A percentile compares a stretch with the other conserved stretches of the same genome.
Evolutionary conservation across 2,888 invertebrate genomes (phyloP).

Genomic region (Sarcophaga caerulescens): DNA sequence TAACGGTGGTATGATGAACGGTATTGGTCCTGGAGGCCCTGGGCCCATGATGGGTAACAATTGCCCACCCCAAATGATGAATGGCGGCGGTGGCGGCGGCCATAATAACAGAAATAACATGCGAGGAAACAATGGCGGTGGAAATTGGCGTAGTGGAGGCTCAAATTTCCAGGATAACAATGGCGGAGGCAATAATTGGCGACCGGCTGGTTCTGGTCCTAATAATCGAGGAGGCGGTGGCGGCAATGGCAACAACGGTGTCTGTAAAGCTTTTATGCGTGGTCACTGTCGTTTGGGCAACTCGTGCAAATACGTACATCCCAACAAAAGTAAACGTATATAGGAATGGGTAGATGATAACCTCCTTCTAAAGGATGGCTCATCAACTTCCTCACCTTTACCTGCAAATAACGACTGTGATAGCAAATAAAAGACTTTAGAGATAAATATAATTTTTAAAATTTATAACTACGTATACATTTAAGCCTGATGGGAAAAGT

Average conservation of each 20-base stretch:
- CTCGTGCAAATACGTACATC: slow-evolving; percentile 92
- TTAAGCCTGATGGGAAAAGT: slow-evolving; percentile 46
- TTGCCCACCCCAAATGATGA: slow-evolving; percentile 76
- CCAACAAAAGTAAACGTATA: slow-evolving; percentile 79
- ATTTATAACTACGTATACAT: slow-evolving; percentile 40
- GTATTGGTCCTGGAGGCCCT: slow-evolving; percentile 58
- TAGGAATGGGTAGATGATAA: slow-evolving; percentile 76
- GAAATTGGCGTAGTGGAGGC: slow-evolving; percentile 79
- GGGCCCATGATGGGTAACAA: slow-evolving; percentile 69
- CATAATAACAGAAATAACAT: slow-evolving; percentile 74
- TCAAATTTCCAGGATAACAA: slow-evolving; percentile 76
- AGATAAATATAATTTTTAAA: slow-evolving; percentile 30
- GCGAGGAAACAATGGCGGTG: slow-evolving; percentile 73
- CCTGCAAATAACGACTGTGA: slow-evolving; percentile 70
- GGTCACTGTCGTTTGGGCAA: slow-evolving; percentile 92
- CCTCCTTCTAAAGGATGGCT: slow-evolving; percentile 74
- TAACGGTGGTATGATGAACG: slow-evolving; percentile 66
- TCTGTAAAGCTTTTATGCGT: slow-evolving; percentile 90
- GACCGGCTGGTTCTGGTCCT: slow-evolving; percentile 82
- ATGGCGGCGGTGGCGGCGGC: slow-evolving; percentile 72
- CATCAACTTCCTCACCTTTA: slow-evolving; percentile 70
- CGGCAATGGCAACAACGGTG: slow-evolving; percentile 79
- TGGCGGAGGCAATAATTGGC: slow-evolving; percentile 82
- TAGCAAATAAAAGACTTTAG: slow-evolving; percentile 60
- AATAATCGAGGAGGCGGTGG: slow-evolving; percentile 78